Percentiles rank a stretch among this genome's conserved stretches.
Evolutionary conservation across 2,797 vertebrate genomes (phyloP).

Genomic region (Cryptoblepharus egeriae): DNA sequence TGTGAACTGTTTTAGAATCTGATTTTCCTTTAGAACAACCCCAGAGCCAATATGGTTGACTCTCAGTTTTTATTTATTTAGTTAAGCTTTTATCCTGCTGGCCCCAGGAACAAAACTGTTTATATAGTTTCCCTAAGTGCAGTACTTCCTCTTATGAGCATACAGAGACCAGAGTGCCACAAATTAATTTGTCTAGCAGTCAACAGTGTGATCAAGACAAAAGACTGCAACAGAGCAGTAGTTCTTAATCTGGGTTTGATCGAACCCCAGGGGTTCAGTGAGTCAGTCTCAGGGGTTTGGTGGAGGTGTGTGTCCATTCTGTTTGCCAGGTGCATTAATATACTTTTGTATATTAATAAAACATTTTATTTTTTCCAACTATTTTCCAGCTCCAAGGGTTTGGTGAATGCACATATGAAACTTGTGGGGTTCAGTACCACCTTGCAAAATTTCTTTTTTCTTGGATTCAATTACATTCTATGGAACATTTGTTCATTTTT

Average conservation of each 20-base stretch:
- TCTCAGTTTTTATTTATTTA: slow-evolving; percentile 1
- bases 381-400: too few relatives aligned
- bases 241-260: too few relatives aligned
- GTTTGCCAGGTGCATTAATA: too few relatives aligned
- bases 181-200: not conserved
- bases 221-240: not conserved
- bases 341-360: too few relatives aligned
- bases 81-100: not conserved
- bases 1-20: not conserved
- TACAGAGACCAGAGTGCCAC: not conserved
- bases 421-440: too few relatives aligned
- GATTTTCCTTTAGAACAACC: not conserved
- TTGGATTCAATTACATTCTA: not conserved
- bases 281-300: too few relatives aligned
- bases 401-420: too few relatives aligned
- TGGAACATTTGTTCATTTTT: not conserved
- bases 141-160: not conserved
- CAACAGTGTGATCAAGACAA: not conserved
- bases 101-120: not conserved
- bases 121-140: not conserved
- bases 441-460: not conserved
- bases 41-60: not conserved
- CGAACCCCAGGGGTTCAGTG: too few relatives aligned
- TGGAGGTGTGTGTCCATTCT: too few relatives aligned
- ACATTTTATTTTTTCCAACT: too few relatives aligned